Percentiles rank a stretch among this genome's conserved stretches.
Conservation (phyloP, 2,113 vertebrate genomes). For the Salvelinus alpinus region DNA sequence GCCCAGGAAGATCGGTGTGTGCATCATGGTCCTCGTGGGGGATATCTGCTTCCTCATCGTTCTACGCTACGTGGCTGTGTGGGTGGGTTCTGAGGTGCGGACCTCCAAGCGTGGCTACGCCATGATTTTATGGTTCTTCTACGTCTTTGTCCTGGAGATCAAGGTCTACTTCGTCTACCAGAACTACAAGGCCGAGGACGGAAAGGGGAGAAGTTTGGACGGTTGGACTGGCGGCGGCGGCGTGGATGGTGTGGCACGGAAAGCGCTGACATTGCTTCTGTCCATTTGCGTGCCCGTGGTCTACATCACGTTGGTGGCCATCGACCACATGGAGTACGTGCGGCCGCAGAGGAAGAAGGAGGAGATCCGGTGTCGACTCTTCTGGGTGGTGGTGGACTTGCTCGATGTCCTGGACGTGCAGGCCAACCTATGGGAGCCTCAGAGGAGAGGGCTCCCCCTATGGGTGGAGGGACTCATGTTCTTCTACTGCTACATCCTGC, state of each 20-base stretch:
- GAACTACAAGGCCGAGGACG: conserved; percentile 55
- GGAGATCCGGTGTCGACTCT: conserved; percentile 51
- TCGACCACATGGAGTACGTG: conserved; percentile 59
- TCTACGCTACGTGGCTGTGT: conserved; percentile 51
- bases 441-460: conserved; percentile 48
- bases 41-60: conserved; percentile 53
- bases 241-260: conserved; percentile 36
- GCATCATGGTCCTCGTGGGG: conserved; percentile 55
- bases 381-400: conserved; percentile 60
- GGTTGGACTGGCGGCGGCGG: too few species aligned
- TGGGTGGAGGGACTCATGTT: conserved; percentile 58
- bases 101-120: conserved; percentile 52
- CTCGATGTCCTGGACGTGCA: conserved; percentile 57
- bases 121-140: conserved; percentile 62
- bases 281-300: conserved; percentile 48
- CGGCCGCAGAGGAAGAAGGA: conserved; percentile 48
- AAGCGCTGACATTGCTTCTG: conserved; percentile 47
- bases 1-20: conserved; percentile 49
- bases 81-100: conserved; percentile 55
- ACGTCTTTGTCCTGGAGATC: conserved; percentile 59
- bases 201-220: not conserved
- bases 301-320: conserved; percentile 45
- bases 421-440: conserved; percentile 57
- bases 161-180: conserved; percentile 61
- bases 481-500: conserved; percentile 58